A percentile compares a stretch with the other conserved stretches of the same genome.
These are phyloP conservation scores for Boloria euphrosyne DNA, from an alignment of 2,888 invertebrate genomes.

Conservation along the genomic window DNA sequence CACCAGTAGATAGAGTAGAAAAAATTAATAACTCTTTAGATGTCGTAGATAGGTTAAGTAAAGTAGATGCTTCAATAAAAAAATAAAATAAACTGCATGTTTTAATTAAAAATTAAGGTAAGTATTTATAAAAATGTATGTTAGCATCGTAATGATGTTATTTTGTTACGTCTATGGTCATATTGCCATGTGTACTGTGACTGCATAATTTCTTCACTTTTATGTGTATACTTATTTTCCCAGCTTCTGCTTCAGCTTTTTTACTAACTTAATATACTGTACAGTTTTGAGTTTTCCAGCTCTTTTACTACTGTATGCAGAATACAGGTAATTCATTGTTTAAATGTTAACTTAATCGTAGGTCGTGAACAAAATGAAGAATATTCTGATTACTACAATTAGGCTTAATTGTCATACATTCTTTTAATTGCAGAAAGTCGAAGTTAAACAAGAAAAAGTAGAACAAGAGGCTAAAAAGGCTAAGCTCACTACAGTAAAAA, in stretches of 20 bases:
- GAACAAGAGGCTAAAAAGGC: slow-evolving; percentile 76
- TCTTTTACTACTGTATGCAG: slow-evolving; percentile 2
- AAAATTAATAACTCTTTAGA: not conserved
- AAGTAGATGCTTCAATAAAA: not conserved
- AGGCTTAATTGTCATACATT: slow-evolving; percentile 3
- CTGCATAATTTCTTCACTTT: slow-evolving; percentile 42
- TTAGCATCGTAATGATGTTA: slow-evolving; percentile 30
- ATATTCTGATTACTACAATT: not conserved
- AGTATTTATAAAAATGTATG: not conserved
- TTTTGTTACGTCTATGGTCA: slow-evolving; percentile 21
- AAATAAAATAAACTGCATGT: slow-evolving; percentile 10
- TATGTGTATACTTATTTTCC: slow-evolving; percentile 55
- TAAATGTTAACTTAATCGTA: not conserved
- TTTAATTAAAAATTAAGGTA: slow-evolving; percentile 34
- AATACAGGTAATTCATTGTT: slow-evolving; percentile 1
- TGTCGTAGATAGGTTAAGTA: not conserved
- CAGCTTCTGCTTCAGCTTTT: slow-evolving; percentile 58
- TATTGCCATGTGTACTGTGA: slow-evolving; percentile 29
- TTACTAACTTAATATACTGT: slow-evolving; percentile 15
- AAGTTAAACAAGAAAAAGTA: slow-evolving; percentile 71
- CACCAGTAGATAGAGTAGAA: not conserved
- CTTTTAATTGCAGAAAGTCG: slow-evolving; percentile 70
- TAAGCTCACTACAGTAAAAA: slow-evolving; percentile 71
- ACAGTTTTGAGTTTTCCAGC: not conserved
- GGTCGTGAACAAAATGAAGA: not conserved